These are phyloP conservation scores for Machaerirhynchus nigripectus DNA, from an alignment of 2,113 vertebrate species.

Conservation along the genomic window DNA sequence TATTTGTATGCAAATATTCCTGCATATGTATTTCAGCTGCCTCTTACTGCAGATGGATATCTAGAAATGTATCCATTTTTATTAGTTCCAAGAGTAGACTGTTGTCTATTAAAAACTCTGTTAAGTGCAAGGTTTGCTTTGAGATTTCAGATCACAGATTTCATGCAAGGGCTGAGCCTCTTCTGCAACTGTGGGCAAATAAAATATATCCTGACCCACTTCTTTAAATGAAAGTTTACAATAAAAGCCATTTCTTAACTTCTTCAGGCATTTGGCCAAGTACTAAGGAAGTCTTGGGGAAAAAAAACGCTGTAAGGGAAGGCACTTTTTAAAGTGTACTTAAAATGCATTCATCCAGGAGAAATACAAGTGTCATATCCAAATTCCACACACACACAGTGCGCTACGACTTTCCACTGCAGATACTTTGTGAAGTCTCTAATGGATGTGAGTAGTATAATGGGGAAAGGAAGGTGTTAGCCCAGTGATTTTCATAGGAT, in stretches of 20 bases:
- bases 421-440: neutral
- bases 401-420: neutral
- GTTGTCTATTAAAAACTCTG: neutral
- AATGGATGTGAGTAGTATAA: slow-evolving; percentile 29
- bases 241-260: neutral
- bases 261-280: slow-evolving; percentile 19
- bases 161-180: neutral
- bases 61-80: neutral
- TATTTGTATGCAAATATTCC: slow-evolving; percentile 33
- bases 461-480: slow-evolving; percentile 39
- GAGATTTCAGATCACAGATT: slow-evolving; percentile 1
- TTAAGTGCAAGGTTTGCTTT: neutral
- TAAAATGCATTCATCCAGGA: slow-evolving; percentile 47
- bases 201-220: neutral
- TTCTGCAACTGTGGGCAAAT: neutral
- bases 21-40: neutral
- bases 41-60: slow-evolving; percentile 35
- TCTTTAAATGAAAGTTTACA: slow-evolving; percentile 1
- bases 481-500: slow-evolving; percentile 36
- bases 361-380: slow-evolving; percentile 41
- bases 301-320: neutral
- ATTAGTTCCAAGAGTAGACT: neutral
- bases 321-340: slow-evolving; percentile 17
- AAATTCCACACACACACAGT: neutral
- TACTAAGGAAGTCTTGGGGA: neutral